These are phyloP conservation scores for Lepus americanus DNA, from an alignment of 2,113 vertebrate species.

Conservation along the genomic window DNA sequence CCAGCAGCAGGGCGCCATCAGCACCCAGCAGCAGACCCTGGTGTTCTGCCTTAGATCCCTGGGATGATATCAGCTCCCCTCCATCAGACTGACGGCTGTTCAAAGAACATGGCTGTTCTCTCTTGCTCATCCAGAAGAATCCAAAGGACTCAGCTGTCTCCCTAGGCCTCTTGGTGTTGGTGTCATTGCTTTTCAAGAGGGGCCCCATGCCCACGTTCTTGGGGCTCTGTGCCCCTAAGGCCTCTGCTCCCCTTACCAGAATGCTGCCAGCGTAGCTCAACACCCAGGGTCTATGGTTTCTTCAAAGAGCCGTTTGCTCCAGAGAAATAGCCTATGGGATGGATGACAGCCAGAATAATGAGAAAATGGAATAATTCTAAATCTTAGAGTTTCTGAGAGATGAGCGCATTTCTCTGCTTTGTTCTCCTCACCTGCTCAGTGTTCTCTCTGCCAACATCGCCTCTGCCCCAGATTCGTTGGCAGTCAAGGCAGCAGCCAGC, in stretches of 20 bases:
- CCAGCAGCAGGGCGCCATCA: background rate
- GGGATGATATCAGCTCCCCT: background rate
- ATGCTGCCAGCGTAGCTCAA: background rate
- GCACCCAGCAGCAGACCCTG: background rate
- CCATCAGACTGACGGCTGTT: background rate
- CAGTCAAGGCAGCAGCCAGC: slow-evolving; percentile 74
- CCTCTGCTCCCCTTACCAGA: background rate
- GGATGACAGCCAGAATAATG: slow-evolving; percentile 35
- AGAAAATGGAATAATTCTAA: slow-evolving; percentile 53
- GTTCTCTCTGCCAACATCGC: slow-evolving; percentile 64
- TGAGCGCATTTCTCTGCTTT: slow-evolving; percentile 56
- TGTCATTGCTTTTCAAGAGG: slow-evolving; percentile 29
- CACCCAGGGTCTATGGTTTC: background rate
- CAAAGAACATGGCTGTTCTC: background rate
- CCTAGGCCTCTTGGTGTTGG: background rate
- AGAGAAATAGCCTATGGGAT: slow-evolving; percentile 27
- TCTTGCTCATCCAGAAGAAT: slow-evolving; percentile 15
- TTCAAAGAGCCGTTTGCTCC: slow-evolving; percentile 3
- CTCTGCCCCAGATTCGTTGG: slow-evolving; percentile 80
- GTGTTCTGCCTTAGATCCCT: background rate
- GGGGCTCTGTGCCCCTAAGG: background rate
- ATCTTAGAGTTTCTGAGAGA: slow-evolving; percentile 61
- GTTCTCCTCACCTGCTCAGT: slow-evolving; percentile 73
- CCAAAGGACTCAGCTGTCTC: background rate
- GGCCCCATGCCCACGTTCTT: background rate